phyloP scores from a whole-genome alignment of 2,888 invertebrate genomes.

The Patella ulyssiponensis region DNA sequence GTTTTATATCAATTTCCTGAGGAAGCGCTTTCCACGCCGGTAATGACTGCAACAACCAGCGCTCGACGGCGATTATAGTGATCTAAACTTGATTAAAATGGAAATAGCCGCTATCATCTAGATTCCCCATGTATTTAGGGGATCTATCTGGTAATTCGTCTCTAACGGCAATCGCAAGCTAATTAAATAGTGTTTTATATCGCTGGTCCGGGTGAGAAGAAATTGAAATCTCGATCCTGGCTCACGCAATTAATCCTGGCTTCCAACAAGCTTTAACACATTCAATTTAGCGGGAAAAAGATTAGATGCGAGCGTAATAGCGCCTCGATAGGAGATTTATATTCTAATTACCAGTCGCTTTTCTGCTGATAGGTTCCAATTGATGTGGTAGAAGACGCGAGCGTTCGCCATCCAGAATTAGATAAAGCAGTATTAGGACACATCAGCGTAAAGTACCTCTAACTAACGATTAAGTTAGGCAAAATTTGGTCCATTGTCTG shows the following conservation, averaged over 20 bases:
- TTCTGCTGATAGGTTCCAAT: conserved; percentile 44
- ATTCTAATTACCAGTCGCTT: conserved; percentile 47
- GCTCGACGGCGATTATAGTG: conserved; percentile 38
- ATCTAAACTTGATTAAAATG: conserved; percentile 54
- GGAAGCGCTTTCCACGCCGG: conserved; percentile 17
- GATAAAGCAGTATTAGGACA: conserved; percentile 47
- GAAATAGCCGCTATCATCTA: conserved; percentile 39
- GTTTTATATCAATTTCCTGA: conserved; percentile 49
- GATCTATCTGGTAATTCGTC: conserved; percentile 14
- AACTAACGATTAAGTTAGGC: conserved; percentile 20
- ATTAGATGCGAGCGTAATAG: conserved; percentile 47
- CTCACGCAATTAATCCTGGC: conserved; percentile 37
- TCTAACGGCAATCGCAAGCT: conserved; percentile 33
- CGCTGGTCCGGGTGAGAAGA: conserved; percentile 39
- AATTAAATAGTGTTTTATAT: conserved; percentile 52
- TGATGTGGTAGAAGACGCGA: conserved; percentile 39
- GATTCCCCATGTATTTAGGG: conserved; percentile 23
- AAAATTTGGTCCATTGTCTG: conserved; percentile 23
- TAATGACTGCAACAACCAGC: conserved; percentile 12
- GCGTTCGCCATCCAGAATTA: conserved; percentile 41
- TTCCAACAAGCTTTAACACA: conserved; percentile 50
- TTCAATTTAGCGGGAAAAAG: conserved; percentile 48
- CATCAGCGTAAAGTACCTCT: conserved; percentile 18
- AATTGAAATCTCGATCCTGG: conserved; percentile 38
- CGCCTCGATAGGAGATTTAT: conserved; percentile 48